These are phyloP conservation scores for Mandrillus leucophaeus DNA, from an alignment of 2,113 vertebrate genomes.

Conservation along the genomic window DNA sequence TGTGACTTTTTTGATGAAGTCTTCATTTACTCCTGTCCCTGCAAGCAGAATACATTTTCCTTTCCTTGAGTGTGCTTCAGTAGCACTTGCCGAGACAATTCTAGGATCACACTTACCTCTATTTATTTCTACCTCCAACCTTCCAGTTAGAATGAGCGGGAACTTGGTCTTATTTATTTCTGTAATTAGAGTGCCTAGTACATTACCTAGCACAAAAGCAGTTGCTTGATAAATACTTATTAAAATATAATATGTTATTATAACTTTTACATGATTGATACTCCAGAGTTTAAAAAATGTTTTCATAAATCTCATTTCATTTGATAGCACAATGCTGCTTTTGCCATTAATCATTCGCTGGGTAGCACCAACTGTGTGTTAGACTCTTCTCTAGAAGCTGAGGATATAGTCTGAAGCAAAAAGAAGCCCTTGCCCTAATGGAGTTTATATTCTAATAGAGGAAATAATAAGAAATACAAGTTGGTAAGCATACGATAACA, in stretches of 20 bases:
- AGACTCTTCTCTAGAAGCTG: background rate
- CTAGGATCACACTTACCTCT: background rate
- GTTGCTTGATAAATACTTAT: background rate
- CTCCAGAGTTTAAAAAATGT: background rate
- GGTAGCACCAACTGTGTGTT: background rate
- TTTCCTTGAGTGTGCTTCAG: background rate
- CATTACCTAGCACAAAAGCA: background rate
- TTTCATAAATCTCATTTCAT: background rate
- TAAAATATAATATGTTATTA: background rate
- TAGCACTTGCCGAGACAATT: background rate
- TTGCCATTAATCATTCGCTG: background rate
- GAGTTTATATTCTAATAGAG: background rate
- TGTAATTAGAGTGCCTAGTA: background rate
- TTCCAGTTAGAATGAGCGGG: background rate
- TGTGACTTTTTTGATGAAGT: background rate
- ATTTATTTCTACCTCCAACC: background rate
- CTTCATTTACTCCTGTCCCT: background rate
- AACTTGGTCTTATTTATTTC: background rate
- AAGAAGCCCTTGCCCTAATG: background rate
- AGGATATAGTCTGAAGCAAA: background rate
- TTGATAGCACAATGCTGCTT: background rate
- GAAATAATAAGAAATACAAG: background rate
- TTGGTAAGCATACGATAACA: background rate
- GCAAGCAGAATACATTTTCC: background rate
- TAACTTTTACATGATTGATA: background rate